phyloP scores from a whole-genome alignment of 2,113 vertebrate genomes.

The Zosterops hypoxanthus region DNA sequence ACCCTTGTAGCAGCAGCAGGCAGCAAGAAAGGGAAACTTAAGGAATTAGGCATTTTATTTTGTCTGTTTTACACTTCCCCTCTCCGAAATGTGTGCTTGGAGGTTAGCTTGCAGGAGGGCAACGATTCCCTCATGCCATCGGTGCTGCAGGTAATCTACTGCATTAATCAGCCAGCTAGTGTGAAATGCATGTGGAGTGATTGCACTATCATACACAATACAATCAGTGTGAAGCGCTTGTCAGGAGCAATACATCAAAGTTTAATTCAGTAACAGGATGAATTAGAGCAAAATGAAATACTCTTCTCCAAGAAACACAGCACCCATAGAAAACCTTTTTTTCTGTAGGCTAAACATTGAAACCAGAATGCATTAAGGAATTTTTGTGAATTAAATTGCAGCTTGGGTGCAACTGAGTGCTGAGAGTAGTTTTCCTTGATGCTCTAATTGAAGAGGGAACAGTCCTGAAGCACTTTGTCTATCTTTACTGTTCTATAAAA shows the following conservation, averaged over 20 bases:
- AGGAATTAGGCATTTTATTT: not conserved
- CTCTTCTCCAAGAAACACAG: slow-evolving; percentile 69
- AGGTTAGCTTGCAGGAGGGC: slow-evolving; percentile 44
- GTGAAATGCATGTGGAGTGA: slow-evolving; percentile 79
- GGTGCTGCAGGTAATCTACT: slow-evolving; percentile 78
- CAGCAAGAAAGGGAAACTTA: not conserved
- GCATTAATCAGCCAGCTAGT: slow-evolving; percentile 77
- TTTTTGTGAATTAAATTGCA: slow-evolving; percentile 51
- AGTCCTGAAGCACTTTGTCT: not conserved
- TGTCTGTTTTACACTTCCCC: not conserved
- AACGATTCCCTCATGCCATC: slow-evolving; percentile 56
- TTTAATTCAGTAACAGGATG: slow-evolving; percentile 81
- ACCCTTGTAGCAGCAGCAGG: not conserved
- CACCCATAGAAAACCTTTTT: slow-evolving; percentile 29
- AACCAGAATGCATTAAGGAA: slow-evolving; percentile 19
- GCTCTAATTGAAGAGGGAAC: not conserved
- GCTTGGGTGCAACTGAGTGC: not conserved
- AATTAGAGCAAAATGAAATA: slow-evolving; percentile 81
- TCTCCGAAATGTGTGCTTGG: not conserved
- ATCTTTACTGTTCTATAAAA: not conserved
- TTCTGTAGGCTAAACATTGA: slow-evolving; percentile 12
- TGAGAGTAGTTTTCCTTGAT: not conserved
- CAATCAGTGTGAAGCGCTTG: slow-evolving; percentile 78
- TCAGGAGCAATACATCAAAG: slow-evolving; percentile 83
- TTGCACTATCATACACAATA: slow-evolving; percentile 82